Evolutionary conservation across 2,888 invertebrate species (phyloP), one percentile per base, ranked within the genome.

Genomic region (Philopedon plagiatum): DNA sequence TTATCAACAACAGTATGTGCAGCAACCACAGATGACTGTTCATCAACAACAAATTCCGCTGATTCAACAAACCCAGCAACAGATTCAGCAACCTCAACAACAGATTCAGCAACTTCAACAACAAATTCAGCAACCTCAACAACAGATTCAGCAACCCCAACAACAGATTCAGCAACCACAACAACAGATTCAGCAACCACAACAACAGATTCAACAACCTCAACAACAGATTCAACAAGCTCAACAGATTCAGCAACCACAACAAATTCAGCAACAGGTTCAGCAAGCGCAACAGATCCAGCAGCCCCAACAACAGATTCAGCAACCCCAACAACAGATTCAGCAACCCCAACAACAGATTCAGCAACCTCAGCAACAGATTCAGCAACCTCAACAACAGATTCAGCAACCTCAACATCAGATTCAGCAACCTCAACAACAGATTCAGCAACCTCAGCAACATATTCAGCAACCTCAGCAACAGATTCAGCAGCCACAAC

Each of bases 91-190:
- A 29, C 5, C 11, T 34, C 26, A 70, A 32, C 51, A 51, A 87
- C 87, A 7, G 18, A 29, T 18, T 21, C 66, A 60, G 41, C 71
- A 46, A 66, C 39, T 7, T 23, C 67, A 73, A 46, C 9, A 18
- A 87, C 87, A 58, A 13, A n/a, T 18, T 32, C 77, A 77, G 49
- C 73, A 75, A 62, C 74, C 73, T 34, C 69, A 64, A 8, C 78
- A 86, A 87, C 75, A 83, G 87, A 83, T 57, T 4, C 86, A 87
- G 11, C 46, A 23, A 23, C 39, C 39, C 15, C 46, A 46, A 9
- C 80, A 87, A 87, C 81, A 88, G 9, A 29, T 54, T 79, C 85
- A 21, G 21, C 87, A 83, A 87, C 0, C 86, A n/a, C 49, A 23
- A 87, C 87, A 5, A 87, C 87, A 9, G 46, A 49, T 86, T 67